Percentiles rank a stretch among this genome's conserved stretches.
These are phyloP conservation scores for Stichopus chloronotus DNA, from an alignment of 35 echinoderm and acorn worm genomes.

Conservation along the genomic window DNA sequence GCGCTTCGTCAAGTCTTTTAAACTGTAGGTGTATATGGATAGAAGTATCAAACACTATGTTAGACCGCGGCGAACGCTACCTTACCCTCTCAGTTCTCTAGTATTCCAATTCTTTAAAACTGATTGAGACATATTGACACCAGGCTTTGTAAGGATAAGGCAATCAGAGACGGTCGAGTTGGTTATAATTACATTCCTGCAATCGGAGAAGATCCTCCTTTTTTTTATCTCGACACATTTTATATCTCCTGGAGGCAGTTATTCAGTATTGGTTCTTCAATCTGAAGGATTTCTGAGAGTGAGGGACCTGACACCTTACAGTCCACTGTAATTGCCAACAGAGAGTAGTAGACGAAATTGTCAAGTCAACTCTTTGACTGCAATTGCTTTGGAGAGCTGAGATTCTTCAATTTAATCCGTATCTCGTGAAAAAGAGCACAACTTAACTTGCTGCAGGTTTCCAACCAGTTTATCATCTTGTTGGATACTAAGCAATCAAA, in stretches of 20 bases:
- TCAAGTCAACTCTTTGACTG: too few species aligned
- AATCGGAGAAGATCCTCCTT: background rate
- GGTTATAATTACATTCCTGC: constrained; percentile 45
- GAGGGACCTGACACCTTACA: background rate
- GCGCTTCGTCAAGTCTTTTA: too few species aligned
- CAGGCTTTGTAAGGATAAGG: constrained; percentile 27
- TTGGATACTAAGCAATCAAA: too few species aligned
- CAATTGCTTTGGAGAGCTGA: too few species aligned
- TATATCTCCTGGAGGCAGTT: background rate
- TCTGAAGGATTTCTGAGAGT: background rate
- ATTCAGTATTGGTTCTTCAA: background rate
- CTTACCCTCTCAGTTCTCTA: background rate
- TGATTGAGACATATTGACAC: background rate
- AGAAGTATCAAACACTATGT: background rate
- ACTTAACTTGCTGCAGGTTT: too few species aligned
- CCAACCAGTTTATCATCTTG: too few species aligned
- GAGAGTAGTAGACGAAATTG: too few species aligned
- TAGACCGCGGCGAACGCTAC: background rate
- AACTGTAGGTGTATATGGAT: background rate
- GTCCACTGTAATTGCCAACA: too few species aligned
- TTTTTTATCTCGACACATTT: background rate
- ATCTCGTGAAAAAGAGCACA: too few species aligned
- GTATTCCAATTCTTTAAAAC: background rate
- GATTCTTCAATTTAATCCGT: too few species aligned
- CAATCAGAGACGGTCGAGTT: background rate